These are phyloP conservation scores for Odobenus rosmarus DNA, from an alignment of 2,113 vertebrate species.

Conservation along the genomic window DNA sequence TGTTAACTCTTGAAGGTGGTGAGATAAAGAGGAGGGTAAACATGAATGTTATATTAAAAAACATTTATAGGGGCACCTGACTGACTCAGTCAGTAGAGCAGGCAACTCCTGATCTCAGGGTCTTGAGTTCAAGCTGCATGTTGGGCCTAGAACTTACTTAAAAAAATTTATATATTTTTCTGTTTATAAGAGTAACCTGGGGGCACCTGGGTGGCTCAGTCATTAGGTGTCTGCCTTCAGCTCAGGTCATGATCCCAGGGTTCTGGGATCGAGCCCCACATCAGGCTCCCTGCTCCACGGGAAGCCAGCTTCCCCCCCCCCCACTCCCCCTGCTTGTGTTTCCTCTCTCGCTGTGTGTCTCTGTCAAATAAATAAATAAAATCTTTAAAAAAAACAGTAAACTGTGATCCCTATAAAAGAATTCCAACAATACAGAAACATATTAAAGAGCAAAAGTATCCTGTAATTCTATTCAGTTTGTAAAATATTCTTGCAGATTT, in stretches of 20 bases:
- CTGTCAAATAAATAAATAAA: too few relatives aligned
- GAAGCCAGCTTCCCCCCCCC: too few relatives aligned
- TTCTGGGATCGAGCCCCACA: too few relatives aligned
- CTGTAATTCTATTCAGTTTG: neutral
- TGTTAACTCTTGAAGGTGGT: neutral
- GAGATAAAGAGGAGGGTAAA: neutral
- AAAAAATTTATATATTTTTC: neutral
- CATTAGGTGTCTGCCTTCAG: too few relatives aligned
- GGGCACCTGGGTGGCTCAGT: too few relatives aligned
- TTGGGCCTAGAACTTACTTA: neutral
- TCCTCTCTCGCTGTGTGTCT: too few relatives aligned
- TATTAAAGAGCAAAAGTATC: neutral
- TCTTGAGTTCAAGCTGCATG: neutral
- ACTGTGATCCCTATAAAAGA: neutral
- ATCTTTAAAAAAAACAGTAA: constrained; percentile 1
- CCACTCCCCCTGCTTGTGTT: too few relatives aligned
- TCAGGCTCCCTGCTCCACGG: too few relatives aligned
- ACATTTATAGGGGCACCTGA: neutral
- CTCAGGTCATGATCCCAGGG: too few relatives aligned
- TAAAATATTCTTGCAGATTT: neutral
- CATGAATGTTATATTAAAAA: constrained; percentile 31
- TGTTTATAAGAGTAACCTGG: neutral
- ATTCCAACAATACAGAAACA: neutral
- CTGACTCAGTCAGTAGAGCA: neutral
- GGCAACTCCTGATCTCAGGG: neutral